Evolutionary conservation across 2,888 invertebrate genomes (phyloP).

Genomic region (Onchidella celtica): DNA sequence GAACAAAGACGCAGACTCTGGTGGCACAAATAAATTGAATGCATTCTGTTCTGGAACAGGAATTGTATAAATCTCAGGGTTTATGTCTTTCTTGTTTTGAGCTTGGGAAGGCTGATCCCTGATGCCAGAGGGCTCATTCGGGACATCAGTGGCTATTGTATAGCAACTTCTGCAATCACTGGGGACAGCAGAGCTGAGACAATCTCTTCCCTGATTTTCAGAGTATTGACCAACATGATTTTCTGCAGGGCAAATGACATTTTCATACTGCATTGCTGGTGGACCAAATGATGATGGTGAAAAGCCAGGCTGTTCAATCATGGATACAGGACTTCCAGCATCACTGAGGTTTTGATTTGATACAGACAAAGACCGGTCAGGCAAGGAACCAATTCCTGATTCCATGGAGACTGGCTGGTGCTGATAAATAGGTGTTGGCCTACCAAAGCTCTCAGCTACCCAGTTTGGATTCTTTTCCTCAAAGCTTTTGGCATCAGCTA

Average conservation of each 20-base stretch:
- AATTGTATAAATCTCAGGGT: neutral
- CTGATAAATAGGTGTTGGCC: neutral
- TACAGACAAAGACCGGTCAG: neutral
- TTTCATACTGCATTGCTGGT: neutral
- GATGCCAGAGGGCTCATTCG: neutral
- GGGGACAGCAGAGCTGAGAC: too few relatives aligned
- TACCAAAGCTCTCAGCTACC: constrained; percentile 16
- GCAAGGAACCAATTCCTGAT: neutral
- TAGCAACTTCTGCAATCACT: neutral
- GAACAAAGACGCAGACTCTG: neutral
- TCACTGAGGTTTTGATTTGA: neutral
- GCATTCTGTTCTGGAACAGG: too few relatives aligned
- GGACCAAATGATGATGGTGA: neutral
- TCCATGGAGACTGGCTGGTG: neutral
- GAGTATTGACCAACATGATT: neutral
- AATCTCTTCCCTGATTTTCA: neutral
- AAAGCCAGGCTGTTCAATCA: neutral
- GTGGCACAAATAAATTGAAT: too few relatives aligned
- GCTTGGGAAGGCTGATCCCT: neutral
- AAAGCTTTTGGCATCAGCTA: neutral
- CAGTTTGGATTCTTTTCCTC: constrained; percentile 23
- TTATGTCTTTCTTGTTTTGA: too few relatives aligned
- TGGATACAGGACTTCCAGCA: neutral
- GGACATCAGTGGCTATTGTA: neutral
- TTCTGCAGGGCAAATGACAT: neutral